Evolutionary conservation across 2,113 vertebrate genomes (phyloP), one percentile per base, ranked within the genome.

Genomic region (Sarotherodon lohbergeri): DNA sequence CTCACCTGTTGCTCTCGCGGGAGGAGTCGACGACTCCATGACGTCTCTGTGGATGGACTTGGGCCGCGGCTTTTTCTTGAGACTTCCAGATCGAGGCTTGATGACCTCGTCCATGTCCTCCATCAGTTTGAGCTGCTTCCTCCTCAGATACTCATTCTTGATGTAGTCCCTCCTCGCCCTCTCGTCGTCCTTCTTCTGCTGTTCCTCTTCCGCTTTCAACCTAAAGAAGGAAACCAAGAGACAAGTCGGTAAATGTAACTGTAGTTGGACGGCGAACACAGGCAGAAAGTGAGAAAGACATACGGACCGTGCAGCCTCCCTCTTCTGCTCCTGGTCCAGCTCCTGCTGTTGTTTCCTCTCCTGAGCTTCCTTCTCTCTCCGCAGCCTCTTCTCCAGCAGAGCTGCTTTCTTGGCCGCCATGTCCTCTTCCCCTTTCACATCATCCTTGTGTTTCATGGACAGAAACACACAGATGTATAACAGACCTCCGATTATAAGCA

Each of bases 1-100:
- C 91, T 94, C 89, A 99, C 98, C 98, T 97, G 98, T 95, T 55
- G 96, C 96, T 95, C 96, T 98, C 81, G 96, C 24, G 29, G 97
- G 96, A 0, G 97, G 97, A 90, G 96, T 97, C 2, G 97, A 97
- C 19, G 97, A 97, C 88, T 99, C 98, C 82, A 97, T 85, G 24
- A 95, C 97, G 80, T 99, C 98, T 90, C 98, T 97, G 93, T 99
- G 98, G 93, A 99, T 97, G 84, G 99, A 99, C 83, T 99, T 99
- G 34, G 99, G 99, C 17, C 98, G 97, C n/a, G 96, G 97, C 83
- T 98, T 99, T 94, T 98, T 99, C 86, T 98, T 98, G 81, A 96
- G 93, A 46, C 95, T 96, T 73, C 97, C 97, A 9, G 97, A 95
- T 6, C 98, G 97, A 48, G 97, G 97, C 84, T 97, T 98, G 91